A percentile compares a stretch with the other conserved stretches of the same genome.
Evolutionary conservation across 2,797 vertebrate species (phyloP).

Genomic region (Propithecus perrieri): DNA sequence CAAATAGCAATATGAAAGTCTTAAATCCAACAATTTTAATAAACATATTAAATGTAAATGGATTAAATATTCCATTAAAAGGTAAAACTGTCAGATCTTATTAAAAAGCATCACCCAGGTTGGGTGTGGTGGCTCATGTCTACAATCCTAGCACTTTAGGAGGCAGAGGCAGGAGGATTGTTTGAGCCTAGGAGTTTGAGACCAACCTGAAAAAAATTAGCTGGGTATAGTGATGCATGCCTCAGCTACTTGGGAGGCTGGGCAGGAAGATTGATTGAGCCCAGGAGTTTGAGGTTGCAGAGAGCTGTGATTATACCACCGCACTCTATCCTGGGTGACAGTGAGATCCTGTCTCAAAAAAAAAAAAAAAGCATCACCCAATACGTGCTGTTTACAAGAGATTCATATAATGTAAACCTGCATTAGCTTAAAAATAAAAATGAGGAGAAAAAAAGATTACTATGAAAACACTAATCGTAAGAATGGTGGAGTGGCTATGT

Average conservation of each 20-base stretch:
- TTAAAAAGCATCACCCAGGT: not conserved
- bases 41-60: not conserved
- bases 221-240: too few relatives aligned
- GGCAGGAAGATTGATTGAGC: not conserved
- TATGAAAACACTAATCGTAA: not conserved
- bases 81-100: not conserved
- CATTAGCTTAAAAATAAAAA: not conserved
- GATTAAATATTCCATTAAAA: conserved; percentile 5
- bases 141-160: not conserved
- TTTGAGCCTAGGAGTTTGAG: not conserved
- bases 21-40: not conserved
- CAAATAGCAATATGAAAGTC: not conserved
- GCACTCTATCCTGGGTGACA: not conserved
- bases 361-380: not conserved
- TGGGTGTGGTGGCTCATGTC: not conserved
- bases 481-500: not conserved
- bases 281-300: not conserved
- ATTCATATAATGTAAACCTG: not conserved
- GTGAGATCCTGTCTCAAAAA: not conserved
- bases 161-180: not conserved
- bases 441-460: not conserved
- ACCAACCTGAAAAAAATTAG: not conserved
- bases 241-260: not conserved
- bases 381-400: not conserved
- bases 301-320: not conserved